phyloP scores from a whole-genome alignment of 2,797 vertebrate genomes.

The Sebastes aleutianus region DNA sequence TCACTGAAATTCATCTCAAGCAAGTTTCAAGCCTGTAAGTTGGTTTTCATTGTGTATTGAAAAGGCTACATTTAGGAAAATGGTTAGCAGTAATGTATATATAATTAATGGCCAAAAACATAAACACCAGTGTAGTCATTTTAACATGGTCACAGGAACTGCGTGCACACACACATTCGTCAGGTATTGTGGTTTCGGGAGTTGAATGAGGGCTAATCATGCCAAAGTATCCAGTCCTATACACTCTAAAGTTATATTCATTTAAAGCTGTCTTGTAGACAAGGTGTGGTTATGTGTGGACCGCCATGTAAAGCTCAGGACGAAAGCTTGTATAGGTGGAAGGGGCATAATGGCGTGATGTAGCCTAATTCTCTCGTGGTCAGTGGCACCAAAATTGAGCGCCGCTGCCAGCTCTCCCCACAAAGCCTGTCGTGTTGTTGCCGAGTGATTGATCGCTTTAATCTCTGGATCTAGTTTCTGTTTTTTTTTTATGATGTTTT shows the following conservation, averaged over 20 bases:
- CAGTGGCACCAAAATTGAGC: slow-evolving; percentile 5
- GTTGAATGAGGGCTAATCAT: slow-evolving; percentile 31
- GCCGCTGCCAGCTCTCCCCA: slow-evolving; percentile 29
- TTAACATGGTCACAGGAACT: background rate
- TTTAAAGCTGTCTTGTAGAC: slow-evolving; percentile 25
- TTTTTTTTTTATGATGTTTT: slow-evolving; percentile 61
- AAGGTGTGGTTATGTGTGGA: slow-evolving; percentile 10
- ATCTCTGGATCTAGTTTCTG: slow-evolving; percentile 53
- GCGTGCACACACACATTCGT: background rate
- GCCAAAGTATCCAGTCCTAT: slow-evolving; percentile 51
- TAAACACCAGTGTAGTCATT: background rate
- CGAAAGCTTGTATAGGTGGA: slow-evolving; percentile 21
- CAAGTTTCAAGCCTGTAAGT: background rate
- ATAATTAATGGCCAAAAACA: background rate
- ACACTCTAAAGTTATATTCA: slow-evolving; percentile 18
- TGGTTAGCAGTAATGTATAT: slow-evolving; percentile 8
- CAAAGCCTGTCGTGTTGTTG: slow-evolving; percentile 27
- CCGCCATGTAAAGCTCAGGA: slow-evolving; percentile 56
- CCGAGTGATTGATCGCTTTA: slow-evolving; percentile 37
- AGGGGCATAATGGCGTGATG: slow-evolving; percentile 1
- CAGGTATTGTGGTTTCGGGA: slow-evolving; percentile 28
- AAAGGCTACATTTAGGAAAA: background rate
- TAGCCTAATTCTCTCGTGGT: slow-evolving; percentile 24
- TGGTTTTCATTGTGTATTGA: background rate
- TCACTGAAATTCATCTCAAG: background rate